Percentiles rank a stretch among this genome's conserved stretches.
Conservation (phyloP, 2,113 vertebrate species). For the Hiodon alosoides region DNA sequence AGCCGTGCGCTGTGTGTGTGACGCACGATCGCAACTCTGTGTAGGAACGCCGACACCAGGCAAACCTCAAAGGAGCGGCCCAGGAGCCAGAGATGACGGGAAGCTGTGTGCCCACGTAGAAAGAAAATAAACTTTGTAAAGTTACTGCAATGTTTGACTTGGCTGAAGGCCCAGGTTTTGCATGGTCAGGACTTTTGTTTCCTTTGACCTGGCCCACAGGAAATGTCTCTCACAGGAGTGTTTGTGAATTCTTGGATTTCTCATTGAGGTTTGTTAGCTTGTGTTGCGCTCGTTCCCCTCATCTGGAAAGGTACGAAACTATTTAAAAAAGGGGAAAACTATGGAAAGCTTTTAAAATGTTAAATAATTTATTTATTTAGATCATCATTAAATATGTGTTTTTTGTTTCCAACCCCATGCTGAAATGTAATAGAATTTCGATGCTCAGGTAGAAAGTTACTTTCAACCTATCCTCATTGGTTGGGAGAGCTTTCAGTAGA, state of each 20-base stretch:
- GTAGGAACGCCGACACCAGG: too few relatives aligned
- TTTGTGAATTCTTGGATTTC: neutral
- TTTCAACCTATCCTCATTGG: slow-evolving; percentile 5
- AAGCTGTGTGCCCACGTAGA: neutral
- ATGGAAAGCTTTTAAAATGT: too few relatives aligned
- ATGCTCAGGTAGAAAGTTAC: neutral
- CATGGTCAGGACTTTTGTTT: neutral
- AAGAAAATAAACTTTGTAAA: neutral
- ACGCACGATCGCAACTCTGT: too few relatives aligned
- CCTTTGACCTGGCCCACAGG: neutral
- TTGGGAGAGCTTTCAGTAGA: neutral
- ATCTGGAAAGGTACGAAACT: too few relatives aligned
- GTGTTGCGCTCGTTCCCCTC: neutral
- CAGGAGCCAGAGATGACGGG: neutral
- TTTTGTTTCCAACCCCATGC: neutral
- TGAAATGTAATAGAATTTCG: neutral
- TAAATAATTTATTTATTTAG: neutral
- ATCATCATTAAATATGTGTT: neutral
- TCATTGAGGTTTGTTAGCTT: neutral
- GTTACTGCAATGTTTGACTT: neutral
- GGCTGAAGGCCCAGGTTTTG: neutral
- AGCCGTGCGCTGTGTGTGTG: too few relatives aligned
- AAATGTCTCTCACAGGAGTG: neutral
- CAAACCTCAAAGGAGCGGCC: too few relatives aligned
- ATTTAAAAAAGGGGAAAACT: too few relatives aligned